Evolutionary conservation across 2,888 invertebrate species (phyloP).

Genomic region (Zelleria hepariella): DNA sequence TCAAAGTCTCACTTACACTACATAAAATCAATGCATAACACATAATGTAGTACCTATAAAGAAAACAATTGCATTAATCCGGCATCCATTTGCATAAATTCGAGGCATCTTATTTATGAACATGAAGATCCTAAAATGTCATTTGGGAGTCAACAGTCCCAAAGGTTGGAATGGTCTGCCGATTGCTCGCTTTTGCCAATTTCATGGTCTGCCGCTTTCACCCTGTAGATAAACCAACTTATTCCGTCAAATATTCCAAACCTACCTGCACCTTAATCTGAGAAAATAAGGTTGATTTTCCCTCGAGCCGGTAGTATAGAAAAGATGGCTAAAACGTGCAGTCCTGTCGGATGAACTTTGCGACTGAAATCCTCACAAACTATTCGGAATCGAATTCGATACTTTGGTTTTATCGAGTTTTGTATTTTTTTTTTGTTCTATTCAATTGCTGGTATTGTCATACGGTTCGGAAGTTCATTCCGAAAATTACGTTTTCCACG

Average conservation of each 20-base stretch:
- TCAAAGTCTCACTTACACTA: no score
- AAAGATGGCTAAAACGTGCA: not conserved
- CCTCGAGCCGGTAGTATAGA: not conserved
- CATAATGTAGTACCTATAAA: not conserved
- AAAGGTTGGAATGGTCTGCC: conserved; percentile 33
- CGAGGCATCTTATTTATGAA: conserved; percentile 35
- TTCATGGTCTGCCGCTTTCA: conserved; percentile 65
- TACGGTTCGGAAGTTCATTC: conserved; percentile 1
- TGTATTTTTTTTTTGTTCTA: conserved; percentile 37
- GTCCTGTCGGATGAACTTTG: conserved; percentile 31
- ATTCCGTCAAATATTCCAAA: not conserved
- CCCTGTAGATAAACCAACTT: conserved; percentile 33
- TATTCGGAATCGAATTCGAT: conserved; percentile 59
- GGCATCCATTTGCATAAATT: conserved; percentile 11
- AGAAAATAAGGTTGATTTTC: not conserved
- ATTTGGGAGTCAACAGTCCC: conserved; percentile 41
- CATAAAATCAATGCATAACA: not conserved
- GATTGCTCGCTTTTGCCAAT: conserved; percentile 50
- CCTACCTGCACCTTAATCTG: not conserved
- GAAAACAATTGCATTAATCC: conserved; percentile 2
- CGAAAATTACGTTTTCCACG: not conserved
- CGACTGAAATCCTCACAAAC: conserved; percentile 63
- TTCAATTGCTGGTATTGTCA: conserved; percentile 25
- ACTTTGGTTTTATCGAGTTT: conserved; percentile 54
- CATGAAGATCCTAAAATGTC: conserved; percentile 32